Base-by-base conservation (phyloP, 2,113 vertebrate species). In the Istiophorus platypterus region DNA sequence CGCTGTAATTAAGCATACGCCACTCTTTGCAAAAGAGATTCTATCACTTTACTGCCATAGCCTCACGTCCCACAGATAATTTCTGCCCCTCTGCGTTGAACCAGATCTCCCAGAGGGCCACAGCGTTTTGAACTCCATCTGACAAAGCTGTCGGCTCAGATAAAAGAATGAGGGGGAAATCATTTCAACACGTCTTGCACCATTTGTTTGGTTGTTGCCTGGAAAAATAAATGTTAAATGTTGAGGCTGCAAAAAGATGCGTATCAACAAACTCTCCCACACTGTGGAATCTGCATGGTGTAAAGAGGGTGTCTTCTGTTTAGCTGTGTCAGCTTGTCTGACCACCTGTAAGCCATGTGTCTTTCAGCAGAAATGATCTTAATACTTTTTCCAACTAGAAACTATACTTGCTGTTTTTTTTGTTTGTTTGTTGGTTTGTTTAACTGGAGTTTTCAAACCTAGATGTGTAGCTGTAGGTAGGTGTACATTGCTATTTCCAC, bases 231-330 rank as follows among this genome's bases (percentile, higher is more conserved):
- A 94, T 87, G 71, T 79, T 77, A 88, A 93, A 90, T 74, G 87
- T 84, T 29, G 24, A 87, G 64, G 63, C 91, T 89, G 85, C 71
- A 79, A 76, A 86, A 85, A 93, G 92, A 95, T 95, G 76, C 4
- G 22, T 94, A 95, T 96, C 94, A 71, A 49, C 37, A 61, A 95
- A 95, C 84, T 95, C 92, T 95, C 94, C 92, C 94, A 96, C 93
- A 95, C 89, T 91, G 59, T 42, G 61, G 26, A 64, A 42, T 80
- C 47, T 31, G 51, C n/a, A 52, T 73, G 56, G 73, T 78, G 81
- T 75, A 69, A 78, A 86, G 54, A 78, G 81, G 72, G 7, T 51
- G 34, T 67, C 59, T 78, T 79, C 54, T 72, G 63, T 86, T 88
- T 77, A 17, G 59, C 87, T 72, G 41, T 63, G 13, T 49, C 39